A percentile compares a stretch with the other conserved stretches of the same genome.
phyloP scores from a whole-genome alignment of 1,140 invertebrate species.

The Bombyx mandarina region DNA sequence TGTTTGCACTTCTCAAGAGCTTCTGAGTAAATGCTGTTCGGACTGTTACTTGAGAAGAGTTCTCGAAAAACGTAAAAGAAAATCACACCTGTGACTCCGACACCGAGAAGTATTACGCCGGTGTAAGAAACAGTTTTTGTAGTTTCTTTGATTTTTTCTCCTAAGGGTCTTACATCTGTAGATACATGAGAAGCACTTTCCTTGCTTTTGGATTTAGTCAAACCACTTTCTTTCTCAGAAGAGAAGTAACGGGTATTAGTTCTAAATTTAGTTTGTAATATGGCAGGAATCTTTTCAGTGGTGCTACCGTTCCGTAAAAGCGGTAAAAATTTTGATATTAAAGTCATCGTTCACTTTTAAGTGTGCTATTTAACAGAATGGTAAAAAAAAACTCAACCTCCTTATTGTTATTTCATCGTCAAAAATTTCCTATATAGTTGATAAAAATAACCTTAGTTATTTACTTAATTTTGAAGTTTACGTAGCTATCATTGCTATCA shows the following conservation, averaged over 20 bases:
- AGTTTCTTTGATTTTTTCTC: constrained; percentile 87
- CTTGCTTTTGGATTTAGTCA: constrained; percentile 48
- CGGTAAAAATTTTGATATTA: constrained; percentile 53
- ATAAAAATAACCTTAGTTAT: too few species aligned
- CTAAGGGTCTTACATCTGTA: constrained; percentile 75
- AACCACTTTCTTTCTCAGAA: constrained; percentile 36
- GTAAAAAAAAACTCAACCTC: too few species aligned
- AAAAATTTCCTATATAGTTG: too few species aligned
- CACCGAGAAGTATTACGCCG: constrained; percentile 83
- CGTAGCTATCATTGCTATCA: too few species aligned
- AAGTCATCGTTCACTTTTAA: constrained; percentile 30
- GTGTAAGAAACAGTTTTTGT: constrained; percentile 88
- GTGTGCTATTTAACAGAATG: too few species aligned
- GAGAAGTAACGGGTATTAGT: constrained; percentile 31
- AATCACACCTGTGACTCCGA: constrained; percentile 83
- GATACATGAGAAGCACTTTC: constrained; percentile 56
- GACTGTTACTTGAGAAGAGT: constrained; percentile 88
- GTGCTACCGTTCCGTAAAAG: constrained; percentile 24
- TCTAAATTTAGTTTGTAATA: constrained; percentile 21
- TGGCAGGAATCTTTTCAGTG: constrained; percentile 26
- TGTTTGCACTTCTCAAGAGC: constrained; percentile 81
- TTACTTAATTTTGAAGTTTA: too few species aligned
- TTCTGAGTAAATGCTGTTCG: constrained; percentile 86
- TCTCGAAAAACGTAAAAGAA: constrained; percentile 88
- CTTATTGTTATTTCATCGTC: too few species aligned